Evolutionary conservation across 2,113 vertebrate genomes (phyloP).

Genomic region (Protobothrops flavoviridis): DNA sequence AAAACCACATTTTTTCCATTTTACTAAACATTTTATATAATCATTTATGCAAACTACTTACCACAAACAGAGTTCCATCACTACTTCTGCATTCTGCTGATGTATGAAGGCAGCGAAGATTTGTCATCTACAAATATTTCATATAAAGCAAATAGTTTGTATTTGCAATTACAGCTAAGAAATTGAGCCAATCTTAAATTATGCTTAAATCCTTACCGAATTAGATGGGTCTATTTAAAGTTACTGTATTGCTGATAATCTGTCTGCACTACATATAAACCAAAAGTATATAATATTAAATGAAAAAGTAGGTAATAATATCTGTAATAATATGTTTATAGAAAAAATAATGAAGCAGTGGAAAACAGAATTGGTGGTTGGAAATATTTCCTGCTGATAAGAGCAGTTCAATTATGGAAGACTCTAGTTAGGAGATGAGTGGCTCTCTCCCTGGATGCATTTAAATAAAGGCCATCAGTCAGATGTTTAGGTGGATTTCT

Average conservation of each 20-base stretch:
- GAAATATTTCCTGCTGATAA: neutral
- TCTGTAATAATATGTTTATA: neutral
- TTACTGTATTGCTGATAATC: neutral
- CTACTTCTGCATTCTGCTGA: slow-evolving; percentile 78
- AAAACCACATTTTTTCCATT: slow-evolving; percentile 2
- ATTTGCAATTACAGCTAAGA: neutral
- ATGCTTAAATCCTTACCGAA: neutral
- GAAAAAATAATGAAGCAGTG: neutral
- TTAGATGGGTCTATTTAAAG: neutral
- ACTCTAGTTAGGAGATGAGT: neutral
- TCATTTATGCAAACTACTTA: slow-evolving; percentile 65
- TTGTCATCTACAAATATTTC: slow-evolving; percentile 72
- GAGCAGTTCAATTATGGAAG: neutral
- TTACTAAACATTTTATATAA: neutral
- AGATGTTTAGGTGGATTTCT: neutral
- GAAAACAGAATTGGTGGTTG: neutral
- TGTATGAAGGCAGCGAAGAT: slow-evolving; percentile 79
- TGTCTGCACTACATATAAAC: neutral
- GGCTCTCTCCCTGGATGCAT: neutral
- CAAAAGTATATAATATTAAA: neutral
- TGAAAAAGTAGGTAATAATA: neutral
- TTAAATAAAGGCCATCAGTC: neutral
- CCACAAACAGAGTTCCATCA: slow-evolving; percentile 90
- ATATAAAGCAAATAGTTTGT: neutral
- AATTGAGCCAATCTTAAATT: neutral